Evolutionary conservation across 2,888 invertebrate genomes (phyloP), one percentile per base, ranked within the genome.

Genomic region (Nephrotoma appendiculata): DNA sequence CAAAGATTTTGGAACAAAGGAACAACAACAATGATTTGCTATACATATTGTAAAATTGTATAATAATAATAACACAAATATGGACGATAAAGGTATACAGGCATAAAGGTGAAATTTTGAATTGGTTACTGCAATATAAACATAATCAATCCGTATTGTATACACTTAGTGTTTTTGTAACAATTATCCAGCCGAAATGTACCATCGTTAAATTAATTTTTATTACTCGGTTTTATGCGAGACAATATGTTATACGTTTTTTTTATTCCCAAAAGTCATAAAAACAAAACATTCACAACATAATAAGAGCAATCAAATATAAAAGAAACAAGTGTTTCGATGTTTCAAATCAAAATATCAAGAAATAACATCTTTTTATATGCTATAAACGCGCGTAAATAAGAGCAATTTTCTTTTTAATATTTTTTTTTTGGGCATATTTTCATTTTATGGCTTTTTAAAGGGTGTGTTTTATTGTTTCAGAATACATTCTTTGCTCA

Each of bases 381-480:
- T 83, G 83, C 41, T 83, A 83, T 83, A 83, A 83, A 83, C 41
- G 83, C 83, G 83, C 83, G 83, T 83, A 83, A 83, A 83, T 83
- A 83, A 83, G 83, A 41, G 41, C 83, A 83, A 41, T 83, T 83
- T 83, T 41, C 41, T n/a, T 41, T 83, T 83, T 42, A 41, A 42
- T 83, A 83, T 83, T 83, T 83, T 48, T n/a, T 41, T 41, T 83
- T 83, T n/a, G 9, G 41, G 83, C 52, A 15, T 57, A 15, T 15
- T 57, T 57, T 57, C 52, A 57, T 57, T 57, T 57, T 57, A 57
- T 57, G 52, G 52, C 83, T 41, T 83, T 83, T 42, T 83, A 83
- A 83, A 83, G 83, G 83, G 83, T 83, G 83, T 83, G 83, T 83
- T 83, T 83, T 83, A 83, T 83, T 83, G 41, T 83, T 83, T 83